phyloP scores from a whole-genome alignment of 2,113 vertebrate genomes.

The Geococcyx californianus region DNA sequence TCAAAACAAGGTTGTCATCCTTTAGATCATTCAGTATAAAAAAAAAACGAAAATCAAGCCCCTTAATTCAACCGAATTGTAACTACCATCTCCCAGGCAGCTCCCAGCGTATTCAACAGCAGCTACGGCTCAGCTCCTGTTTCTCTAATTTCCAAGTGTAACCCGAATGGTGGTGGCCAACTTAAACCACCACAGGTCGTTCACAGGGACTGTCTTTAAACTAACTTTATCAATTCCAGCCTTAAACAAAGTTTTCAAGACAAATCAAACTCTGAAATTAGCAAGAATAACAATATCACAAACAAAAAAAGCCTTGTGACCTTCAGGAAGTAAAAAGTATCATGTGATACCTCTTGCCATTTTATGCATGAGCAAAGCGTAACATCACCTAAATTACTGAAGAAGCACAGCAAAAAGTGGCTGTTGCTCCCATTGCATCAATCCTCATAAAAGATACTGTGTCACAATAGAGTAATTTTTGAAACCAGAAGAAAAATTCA shows the following conservation, averaged over 20 bases:
- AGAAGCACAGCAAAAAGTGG: not conserved
- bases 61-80: not conserved
- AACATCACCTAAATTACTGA: not conserved
- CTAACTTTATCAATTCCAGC: not conserved
- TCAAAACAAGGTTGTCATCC: not conserved
- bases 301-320: not conserved
- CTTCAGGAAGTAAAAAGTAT: not conserved
- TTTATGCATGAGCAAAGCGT: not conserved
- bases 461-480: not conserved
- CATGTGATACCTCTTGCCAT: not conserved
- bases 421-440: not conserved
- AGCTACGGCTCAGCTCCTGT: not conserved
- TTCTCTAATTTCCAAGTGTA: not conserved
- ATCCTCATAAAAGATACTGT: not conserved
- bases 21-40: not conserved
- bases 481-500: not conserved
- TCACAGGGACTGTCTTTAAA: not conserved
- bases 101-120: not conserved
- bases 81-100: not conserved
- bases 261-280: not conserved
- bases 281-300: rapidly evolving
- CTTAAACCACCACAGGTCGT: not conserved
- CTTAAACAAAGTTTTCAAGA: not conserved
- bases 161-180: not conserved
- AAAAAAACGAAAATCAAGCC: not conserved